These are phyloP conservation scores for Eupithecia inturbata DNA, from an alignment of 2,888 invertebrate species.

Conservation along the genomic window DNA sequence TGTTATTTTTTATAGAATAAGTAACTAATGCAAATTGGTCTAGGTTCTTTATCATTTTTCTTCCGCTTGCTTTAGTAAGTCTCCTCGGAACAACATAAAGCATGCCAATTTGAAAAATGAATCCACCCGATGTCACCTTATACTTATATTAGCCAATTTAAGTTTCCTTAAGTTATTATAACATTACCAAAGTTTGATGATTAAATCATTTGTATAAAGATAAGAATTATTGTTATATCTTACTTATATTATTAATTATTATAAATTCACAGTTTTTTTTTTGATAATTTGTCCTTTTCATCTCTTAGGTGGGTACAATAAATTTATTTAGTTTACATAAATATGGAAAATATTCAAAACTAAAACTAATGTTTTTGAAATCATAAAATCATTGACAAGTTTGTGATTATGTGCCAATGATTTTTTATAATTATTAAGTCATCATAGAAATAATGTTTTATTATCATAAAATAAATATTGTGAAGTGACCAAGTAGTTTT, in stretches of 20 bases:
- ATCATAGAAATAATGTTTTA: constrained; percentile 49
- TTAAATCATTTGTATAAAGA: constrained; percentile 33
- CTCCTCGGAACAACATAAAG: neutral
- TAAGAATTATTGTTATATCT: constrained; percentile 29
- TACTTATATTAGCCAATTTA: constrained; percentile 3
- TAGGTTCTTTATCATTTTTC: neutral
- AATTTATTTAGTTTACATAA: neutral
- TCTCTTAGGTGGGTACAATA: neutral
- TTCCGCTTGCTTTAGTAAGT: neutral
- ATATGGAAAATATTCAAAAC: neutral
- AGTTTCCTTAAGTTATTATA: constrained; percentile 11
- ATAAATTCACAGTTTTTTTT: neutral
- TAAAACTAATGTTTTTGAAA: constrained; percentile 35
- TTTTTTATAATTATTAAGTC: constrained; percentile 69
- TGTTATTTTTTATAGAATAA: neutral
- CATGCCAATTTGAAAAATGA: neutral
- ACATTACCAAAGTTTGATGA: constrained; percentile 58
- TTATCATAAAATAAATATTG: constrained; percentile 53
- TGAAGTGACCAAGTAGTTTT: constrained; percentile 39
- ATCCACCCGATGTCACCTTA: constrained; percentile 20
- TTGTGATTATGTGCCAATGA: constrained; percentile 85
- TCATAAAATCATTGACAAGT: constrained; percentile 76
- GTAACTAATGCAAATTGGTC: neutral
- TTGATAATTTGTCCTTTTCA: neutral
- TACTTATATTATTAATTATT: neutral